phyloP scores from a whole-genome alignment of 1,140 invertebrate genomes.

The Asbolus verrucosus region DNA sequence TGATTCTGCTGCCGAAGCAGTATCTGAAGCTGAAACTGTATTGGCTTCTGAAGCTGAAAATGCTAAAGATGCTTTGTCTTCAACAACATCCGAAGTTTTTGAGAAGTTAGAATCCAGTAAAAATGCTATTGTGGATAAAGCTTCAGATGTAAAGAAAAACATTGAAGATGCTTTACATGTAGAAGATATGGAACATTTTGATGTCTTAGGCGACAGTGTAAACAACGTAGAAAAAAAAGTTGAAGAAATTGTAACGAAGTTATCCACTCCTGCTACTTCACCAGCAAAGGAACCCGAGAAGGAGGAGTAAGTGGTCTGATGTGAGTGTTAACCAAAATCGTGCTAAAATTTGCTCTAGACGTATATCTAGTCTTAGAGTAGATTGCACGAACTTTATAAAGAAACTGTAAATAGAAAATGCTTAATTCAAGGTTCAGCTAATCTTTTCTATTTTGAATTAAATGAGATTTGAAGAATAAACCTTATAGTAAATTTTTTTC shows the following conservation, averaged over 20 bases:
- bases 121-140: constrained; percentile 35
- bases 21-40: constrained; percentile 63
- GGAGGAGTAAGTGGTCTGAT: constrained; percentile 58
- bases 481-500: neutral
- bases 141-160: constrained; percentile 47
- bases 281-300: constrained; percentile 48
- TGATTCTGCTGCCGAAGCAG: constrained; percentile 55
- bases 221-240: constrained; percentile 44
- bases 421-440: neutral
- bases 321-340: constrained; percentile 53
- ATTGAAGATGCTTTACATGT: constrained; percentile 47
- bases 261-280: constrained; percentile 40
- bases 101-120: constrained; percentile 48
- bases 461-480: constrained; percentile 21
- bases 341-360: constrained; percentile 48
- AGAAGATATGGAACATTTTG: constrained; percentile 49
- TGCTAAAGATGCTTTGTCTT: constrained; percentile 53
- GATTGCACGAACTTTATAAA: constrained; percentile 33
- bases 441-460: constrained; percentile 31
- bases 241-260: constrained; percentile 51
- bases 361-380: constrained; percentile 39
- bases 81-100: constrained; percentile 48
- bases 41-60: constrained; percentile 61
- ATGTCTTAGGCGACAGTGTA: constrained; percentile 47
- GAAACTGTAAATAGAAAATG: constrained; percentile 18